Base-by-base conservation (phyloP, 2,113 vertebrate genomes). In the Pheucticus melanocephalus region DNA sequence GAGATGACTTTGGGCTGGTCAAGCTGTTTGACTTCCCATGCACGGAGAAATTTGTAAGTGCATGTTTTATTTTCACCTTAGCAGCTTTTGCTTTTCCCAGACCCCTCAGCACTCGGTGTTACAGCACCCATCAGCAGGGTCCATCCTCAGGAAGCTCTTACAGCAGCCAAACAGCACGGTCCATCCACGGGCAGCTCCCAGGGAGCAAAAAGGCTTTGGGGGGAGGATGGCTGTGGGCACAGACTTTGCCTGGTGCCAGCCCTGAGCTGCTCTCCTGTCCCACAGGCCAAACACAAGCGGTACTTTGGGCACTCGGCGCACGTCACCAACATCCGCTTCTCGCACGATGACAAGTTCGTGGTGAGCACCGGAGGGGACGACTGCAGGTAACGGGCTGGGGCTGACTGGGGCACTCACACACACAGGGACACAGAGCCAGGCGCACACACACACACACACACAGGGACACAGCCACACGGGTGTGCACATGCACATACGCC, bases 11-110 rank as follows among this genome's bases (percentile, higher is more conserved):
- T 0, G 99, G 99, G 30, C 98, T 99, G 42, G 98, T 99, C 95
- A 99, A 99, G 94, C 99, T 99, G 61, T 99, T 99, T 28, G 99
- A 99, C 25, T 99, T 99, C 90, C 99, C 99, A 12, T 99, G 99
- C 97, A 93, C 98, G 0, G 99, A 99, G 31, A 99, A 99, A 94
- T 99, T 99, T 97, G 99, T 99, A 96, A 98, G 99, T 98, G 72
- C 15, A 5, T n/a, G 3, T 65, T 86, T 80, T 25, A 19, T 27
- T 56, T 78, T 35, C 25, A 19, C 8, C 40, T 35, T 6, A 78
- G 22, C 42, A 31, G 42, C 31, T 64, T 27, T 40, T 61, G 19
- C 15, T 47, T 28, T 42, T 56, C 66, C 45, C 47, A 30, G 4
- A 21, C 18, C 15, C 77, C 33, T 30, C 13, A 39, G 33, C 19